phyloP scores from a whole-genome alignment of 2,888 invertebrate species.

The Polymixis flavicincta region DNA sequence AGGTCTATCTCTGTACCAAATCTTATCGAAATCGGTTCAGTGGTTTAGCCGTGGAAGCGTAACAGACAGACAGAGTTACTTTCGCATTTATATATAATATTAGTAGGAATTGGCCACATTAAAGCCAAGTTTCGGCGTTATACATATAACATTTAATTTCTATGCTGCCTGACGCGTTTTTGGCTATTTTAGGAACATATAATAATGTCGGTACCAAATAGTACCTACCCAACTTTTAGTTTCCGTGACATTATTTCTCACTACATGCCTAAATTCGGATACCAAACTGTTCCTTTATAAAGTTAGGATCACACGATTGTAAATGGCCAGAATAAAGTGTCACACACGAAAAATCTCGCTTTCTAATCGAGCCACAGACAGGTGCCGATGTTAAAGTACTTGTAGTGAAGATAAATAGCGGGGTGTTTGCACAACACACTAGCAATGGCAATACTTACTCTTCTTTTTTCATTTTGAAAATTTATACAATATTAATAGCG shows the following conservation, averaged over 20 bases:
- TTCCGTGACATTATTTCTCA: no score
- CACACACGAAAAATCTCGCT: slow-evolving; percentile 19
- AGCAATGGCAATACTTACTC: not conserved
- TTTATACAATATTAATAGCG: not conserved
- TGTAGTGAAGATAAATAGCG: not conserved
- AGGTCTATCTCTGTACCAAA: no score
- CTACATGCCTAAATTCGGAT: not conserved
- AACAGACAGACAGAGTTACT: no score
- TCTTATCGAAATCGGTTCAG: no score
- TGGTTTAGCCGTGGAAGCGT: no score
- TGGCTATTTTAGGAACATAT: not conserved
- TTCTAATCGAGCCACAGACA: slow-evolving; percentile 1
- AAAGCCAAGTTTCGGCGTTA: no score
- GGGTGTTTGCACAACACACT: not conserved
- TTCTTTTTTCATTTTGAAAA: not conserved
- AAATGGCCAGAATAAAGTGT: slow-evolving; percentile 27
- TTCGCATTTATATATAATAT: no score
- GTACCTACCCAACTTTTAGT: not conserved
- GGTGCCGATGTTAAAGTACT: not conserved
- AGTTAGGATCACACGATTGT: slow-evolving; percentile 4
- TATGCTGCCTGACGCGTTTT: not conserved
- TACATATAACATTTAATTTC: not conserved
- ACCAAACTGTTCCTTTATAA: not conserved
- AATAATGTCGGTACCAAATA: not conserved
- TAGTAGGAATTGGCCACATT: no score